Conservation (phyloP, 1,140 invertebrate genomes). For the Gryon sp. region DNA sequence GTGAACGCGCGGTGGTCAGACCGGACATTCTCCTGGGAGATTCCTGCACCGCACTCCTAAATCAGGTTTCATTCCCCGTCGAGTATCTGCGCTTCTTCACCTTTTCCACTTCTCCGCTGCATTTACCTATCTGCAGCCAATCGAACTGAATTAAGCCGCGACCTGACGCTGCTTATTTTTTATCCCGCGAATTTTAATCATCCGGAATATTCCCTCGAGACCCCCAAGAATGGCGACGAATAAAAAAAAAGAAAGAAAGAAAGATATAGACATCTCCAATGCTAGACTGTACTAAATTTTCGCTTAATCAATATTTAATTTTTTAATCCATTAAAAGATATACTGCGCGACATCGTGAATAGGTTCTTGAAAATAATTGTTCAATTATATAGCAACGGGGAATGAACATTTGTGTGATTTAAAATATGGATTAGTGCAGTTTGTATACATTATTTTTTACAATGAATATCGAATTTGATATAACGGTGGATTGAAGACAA, state of each 20-base stretch:
- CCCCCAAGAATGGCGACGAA: not conserved
- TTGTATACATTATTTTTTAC: too few relatives aligned
- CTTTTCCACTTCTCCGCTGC: conserved; percentile 47
- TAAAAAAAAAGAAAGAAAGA: not conserved
- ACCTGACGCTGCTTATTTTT: conserved; percentile 40
- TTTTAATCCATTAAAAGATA: not conserved
- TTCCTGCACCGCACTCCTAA: conserved; percentile 78
- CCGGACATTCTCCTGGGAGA: conserved; percentile 74
- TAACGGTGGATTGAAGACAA: too few relatives aligned
- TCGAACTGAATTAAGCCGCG: conserved; percentile 53
- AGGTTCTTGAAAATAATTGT: too few relatives aligned
- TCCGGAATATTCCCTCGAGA: conserved; percentile 1
- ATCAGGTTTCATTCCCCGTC: conserved; percentile 77
- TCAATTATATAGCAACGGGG: too few relatives aligned
- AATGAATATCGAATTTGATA: too few relatives aligned
- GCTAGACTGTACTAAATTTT: not conserved
- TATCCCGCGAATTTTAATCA: conserved; percentile 26
- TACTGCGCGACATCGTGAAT: too few relatives aligned
- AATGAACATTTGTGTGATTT: too few relatives aligned
- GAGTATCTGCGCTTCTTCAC: conserved; percentile 70
- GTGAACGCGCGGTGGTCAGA: conserved; percentile 74
- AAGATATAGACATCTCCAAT: not conserved
- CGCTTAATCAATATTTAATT: conserved; percentile 4
- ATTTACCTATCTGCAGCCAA: conserved; percentile 54
- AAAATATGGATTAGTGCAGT: too few relatives aligned